These are phyloP conservation scores for Phengaris alcon DNA, from an alignment of 2,888 invertebrate species.

Conservation along the genomic window DNA sequence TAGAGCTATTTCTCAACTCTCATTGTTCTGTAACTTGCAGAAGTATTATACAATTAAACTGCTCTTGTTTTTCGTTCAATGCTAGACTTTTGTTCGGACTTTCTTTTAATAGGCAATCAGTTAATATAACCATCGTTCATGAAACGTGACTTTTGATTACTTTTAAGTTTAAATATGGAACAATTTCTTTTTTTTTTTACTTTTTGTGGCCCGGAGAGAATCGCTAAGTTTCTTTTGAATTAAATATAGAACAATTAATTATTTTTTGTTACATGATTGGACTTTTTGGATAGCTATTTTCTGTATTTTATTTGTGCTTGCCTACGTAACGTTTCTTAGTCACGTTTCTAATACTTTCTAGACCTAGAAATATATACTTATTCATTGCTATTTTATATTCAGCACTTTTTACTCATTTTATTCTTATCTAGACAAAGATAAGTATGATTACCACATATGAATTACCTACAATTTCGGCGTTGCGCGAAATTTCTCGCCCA, in stretches of 20 bases:
- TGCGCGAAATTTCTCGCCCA: not conserved
- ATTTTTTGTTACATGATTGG: too few relatives aligned
- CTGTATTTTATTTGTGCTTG: not conserved
- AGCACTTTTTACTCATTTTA: not conserved
- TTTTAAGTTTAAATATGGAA: not conserved
- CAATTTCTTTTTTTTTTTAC: not conserved
- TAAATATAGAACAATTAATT: too few relatives aligned
- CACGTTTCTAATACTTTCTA: not conserved
- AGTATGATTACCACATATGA: not conserved
- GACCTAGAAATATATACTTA: not conserved
- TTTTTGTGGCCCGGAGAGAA: too few relatives aligned
- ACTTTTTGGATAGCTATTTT: too few relatives aligned
- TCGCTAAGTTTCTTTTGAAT: too few relatives aligned
- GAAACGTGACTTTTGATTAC: conserved; percentile 18
- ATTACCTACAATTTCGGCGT: not conserved
- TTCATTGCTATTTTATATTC: not conserved
- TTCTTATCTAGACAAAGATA: not conserved
- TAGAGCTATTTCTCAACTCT: not conserved
- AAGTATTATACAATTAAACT: conserved; percentile 5
- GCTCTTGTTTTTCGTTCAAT: conserved; percentile 12
- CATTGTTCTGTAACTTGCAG: conserved; percentile 8
- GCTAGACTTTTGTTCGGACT: not conserved
- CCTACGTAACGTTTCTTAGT: not conserved
- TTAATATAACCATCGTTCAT: not conserved
- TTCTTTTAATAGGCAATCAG: not conserved